Conservation (phyloP, 1,140 invertebrate species). For the Pectinophora gossypiella region DNA sequence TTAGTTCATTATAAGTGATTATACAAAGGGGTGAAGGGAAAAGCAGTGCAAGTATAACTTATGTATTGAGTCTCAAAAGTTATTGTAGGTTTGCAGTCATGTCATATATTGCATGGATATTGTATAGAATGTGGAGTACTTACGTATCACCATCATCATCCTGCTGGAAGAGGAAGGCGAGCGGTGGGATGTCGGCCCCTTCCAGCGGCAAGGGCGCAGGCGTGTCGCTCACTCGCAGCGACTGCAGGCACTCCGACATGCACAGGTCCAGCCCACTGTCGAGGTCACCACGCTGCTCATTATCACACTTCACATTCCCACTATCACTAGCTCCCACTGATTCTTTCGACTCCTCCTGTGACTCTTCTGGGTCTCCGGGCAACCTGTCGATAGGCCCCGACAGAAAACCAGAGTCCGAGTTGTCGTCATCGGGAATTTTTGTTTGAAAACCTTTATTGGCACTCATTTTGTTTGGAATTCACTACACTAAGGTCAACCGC, state of each 20-base stretch:
- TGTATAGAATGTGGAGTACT: no score
- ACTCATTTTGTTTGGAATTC: slow-evolving; percentile 52
- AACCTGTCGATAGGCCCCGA: slow-evolving; percentile 24
- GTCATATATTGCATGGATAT: no score
- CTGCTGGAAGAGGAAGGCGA: slow-evolving; percentile 77
- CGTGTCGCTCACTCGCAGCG: neutral
- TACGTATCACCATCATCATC: slow-evolving; percentile 86
- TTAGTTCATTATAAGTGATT: no score
- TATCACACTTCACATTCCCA: neutral
- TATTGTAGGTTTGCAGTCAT: no score
- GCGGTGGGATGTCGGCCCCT: slow-evolving; percentile 28
- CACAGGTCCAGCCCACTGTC: slow-evolving; percentile 2
- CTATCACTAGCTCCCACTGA: slow-evolving; percentile 1
- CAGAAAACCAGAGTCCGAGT: slow-evolving; percentile 48
- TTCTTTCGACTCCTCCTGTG: neutral
- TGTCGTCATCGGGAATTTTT: slow-evolving; percentile 47
- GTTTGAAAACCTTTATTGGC: slow-evolving; percentile 51
- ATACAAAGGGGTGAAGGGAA: no score
- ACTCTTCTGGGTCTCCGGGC: neutral
- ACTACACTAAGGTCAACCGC: slow-evolving; percentile 25
- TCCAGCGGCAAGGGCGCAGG: neutral
- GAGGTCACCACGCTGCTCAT: neutral
- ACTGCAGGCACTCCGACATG: neutral
- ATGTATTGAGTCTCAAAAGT: no score
- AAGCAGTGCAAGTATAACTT: no score